Conservation (phyloP, 1,140 invertebrate species). For the Saxidomus purpurata region DNA sequence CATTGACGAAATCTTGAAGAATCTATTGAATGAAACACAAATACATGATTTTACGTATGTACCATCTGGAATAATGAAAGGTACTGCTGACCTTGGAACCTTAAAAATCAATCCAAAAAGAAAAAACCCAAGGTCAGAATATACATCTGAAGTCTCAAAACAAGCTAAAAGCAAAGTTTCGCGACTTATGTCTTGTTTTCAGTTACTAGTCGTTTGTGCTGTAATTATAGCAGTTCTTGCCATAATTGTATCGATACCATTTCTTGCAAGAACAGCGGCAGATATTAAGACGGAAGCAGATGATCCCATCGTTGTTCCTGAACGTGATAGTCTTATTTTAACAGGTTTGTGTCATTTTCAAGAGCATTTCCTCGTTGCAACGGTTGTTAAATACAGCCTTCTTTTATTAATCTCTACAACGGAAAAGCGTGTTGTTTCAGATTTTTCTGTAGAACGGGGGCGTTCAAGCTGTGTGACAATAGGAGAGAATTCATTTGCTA, state of each 20-base stretch:
- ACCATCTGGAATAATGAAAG: not conserved
- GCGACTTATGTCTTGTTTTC: too few species aligned
- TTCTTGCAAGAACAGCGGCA: too few species aligned
- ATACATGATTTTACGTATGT: not conserved
- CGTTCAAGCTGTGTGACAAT: not conserved
- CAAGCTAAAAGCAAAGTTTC: not conserved
- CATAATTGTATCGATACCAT: too few species aligned
- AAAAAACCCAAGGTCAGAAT: not conserved
- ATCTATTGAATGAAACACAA: not conserved
- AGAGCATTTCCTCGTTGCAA: not conserved
- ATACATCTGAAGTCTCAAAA: not conserved
- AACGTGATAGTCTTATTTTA: not conserved
- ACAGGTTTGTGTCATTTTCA: not conserved
- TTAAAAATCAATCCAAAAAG: not conserved
- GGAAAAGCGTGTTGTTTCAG: not conserved
- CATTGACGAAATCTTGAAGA: not conserved
- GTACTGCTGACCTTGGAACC: not conserved
- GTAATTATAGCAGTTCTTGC: not conserved
- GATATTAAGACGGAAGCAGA: not conserved
- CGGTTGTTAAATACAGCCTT: not conserved
- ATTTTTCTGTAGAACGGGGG: too few species aligned
- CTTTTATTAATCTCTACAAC: not conserved
- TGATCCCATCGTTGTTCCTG: not conserved
- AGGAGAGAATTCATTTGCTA: not conserved
- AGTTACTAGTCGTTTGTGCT: not conserved